phyloP scores from a whole-genome alignment of 2,888 invertebrate species.

The Agrotis segetum region DNA sequence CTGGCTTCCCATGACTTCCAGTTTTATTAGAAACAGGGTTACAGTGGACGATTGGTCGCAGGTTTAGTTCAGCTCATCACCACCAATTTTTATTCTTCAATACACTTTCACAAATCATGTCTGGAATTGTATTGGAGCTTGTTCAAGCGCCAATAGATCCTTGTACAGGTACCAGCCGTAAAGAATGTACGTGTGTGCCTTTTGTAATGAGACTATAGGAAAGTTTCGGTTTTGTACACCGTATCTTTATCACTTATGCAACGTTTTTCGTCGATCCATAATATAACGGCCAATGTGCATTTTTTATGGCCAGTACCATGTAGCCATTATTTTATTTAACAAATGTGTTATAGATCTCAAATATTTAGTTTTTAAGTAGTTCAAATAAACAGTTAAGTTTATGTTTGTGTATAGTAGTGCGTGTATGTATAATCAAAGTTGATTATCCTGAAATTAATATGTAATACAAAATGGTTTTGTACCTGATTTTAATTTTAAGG shows the following conservation, averaged over 20 bases:
- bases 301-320: too few relatives aligned
- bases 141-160: background rate
- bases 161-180: background rate
- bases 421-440: background rate
- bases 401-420: slow-evolving; percentile 17
- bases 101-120: background rate
- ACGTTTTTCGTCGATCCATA: too few relatives aligned
- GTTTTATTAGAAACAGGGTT: too few relatives aligned
- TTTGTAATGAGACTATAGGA: too few relatives aligned
- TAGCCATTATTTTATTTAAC: background rate
- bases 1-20: too few relatives aligned
- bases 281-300: too few relatives aligned
- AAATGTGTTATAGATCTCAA: slow-evolving; percentile 53
- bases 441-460: slow-evolving; percentile 11
- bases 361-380: slow-evolving; percentile 43
- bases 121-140: background rate
- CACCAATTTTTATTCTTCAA: too few relatives aligned
- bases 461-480: slow-evolving; percentile 31
- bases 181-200: too few relatives aligned
- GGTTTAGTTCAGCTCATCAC: too few relatives aligned
- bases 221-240: too few relatives aligned
- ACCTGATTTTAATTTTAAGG: slow-evolving; percentile 58
- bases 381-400: slow-evolving; percentile 34
- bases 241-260: too few relatives aligned
- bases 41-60: too few relatives aligned